phyloP scores from a whole-genome alignment of 1,140 invertebrate species.

The Dryas iulia region DNA sequence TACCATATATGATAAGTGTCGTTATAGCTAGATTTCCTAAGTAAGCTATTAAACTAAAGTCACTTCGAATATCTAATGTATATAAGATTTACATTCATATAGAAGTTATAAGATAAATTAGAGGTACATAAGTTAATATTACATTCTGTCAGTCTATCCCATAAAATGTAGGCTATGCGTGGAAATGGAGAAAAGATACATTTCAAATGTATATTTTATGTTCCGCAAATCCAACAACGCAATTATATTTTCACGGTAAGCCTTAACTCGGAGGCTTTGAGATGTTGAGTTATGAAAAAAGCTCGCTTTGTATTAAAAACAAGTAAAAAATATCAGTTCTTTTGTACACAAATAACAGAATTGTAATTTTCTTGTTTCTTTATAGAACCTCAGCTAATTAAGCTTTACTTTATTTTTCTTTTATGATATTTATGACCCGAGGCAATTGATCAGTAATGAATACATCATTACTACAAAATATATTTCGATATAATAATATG shows the following conservation, averaged over 20 bases:
- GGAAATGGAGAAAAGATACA: background rate
- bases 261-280: background rate
- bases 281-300: background rate
- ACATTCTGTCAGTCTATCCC: background rate
- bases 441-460: background rate
- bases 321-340: background rate
- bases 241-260: constrained; percentile 6
- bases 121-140: no score
- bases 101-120: no score
- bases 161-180: background rate
- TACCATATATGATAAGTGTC: no score
- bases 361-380: background rate
- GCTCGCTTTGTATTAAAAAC: background rate
- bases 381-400: background rate
- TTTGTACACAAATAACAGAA: background rate
- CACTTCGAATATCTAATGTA: no score
- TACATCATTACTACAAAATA: no score
- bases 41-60: no score
- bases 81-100: no score
- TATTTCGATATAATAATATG: no score
- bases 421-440: background rate
- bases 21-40: no score
- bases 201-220: background rate
- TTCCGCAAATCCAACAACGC: background rate
- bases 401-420: background rate